Percentiles rank a stretch among this genome's conserved stretches.
Conservation (phyloP, 1,140 invertebrate genomes). For the Neodiprion pinetum region DNA sequence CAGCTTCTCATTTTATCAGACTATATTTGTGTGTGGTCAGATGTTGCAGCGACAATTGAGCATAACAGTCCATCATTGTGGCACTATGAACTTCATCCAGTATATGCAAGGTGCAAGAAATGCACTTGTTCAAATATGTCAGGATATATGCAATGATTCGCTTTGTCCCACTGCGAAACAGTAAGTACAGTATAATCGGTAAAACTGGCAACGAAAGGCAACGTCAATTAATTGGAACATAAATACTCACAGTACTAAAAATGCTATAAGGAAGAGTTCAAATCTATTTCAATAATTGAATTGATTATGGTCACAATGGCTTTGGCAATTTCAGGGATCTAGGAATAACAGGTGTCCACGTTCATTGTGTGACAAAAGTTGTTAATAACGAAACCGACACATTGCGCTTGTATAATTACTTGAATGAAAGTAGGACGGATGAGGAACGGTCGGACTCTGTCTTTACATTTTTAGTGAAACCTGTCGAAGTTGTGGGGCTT, state of each 20-base stretch:
- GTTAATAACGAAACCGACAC: slow-evolving; percentile 22
- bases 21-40: slow-evolving; percentile 18
- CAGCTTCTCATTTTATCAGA: slow-evolving; percentile 12
- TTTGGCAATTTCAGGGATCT: slow-evolving; percentile 4
- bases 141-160: slow-evolving; percentile 27
- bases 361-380: slow-evolving; percentile 29
- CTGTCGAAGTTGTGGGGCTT: slow-evolving; percentile 16
- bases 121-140: slow-evolving; percentile 22
- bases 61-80: slow-evolving; percentile 24
- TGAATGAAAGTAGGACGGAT: background rate
- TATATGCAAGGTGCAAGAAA: slow-evolving; percentile 15
- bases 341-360: slow-evolving; percentile 23
- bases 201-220: too few species aligned
- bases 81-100: slow-evolving; percentile 29
- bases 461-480: slow-evolving; percentile 22
- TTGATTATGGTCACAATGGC: too few species aligned
- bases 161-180: slow-evolving; percentile 25
- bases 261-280: background rate
- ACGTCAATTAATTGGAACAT: too few species aligned
- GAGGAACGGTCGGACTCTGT: background rate
- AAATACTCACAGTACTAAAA: background rate
- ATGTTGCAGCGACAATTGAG: slow-evolving; percentile 26
- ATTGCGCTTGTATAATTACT: background rate
- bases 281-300: background rate
- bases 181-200: slow-evolving; percentile 13